phyloP scores from a whole-genome alignment of 2,888 invertebrate genomes.

The Lasioglossum villosulum region DNA sequence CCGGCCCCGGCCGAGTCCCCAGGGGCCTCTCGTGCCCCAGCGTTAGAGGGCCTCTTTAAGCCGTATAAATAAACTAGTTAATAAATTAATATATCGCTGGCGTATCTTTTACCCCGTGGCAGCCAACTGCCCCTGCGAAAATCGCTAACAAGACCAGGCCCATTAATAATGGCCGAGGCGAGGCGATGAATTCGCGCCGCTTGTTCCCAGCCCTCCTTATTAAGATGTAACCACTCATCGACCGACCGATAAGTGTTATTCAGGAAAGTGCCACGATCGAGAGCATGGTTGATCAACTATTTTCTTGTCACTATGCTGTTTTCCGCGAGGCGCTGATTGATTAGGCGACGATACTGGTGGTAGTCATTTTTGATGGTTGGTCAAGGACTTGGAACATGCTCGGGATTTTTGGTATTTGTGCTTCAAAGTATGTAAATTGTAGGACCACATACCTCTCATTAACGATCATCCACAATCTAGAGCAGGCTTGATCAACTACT shows the following conservation, averaged over 20 bases:
- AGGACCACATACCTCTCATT: too few species aligned
- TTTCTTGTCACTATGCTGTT: neutral
- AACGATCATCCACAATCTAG: slow-evolving; percentile 9
- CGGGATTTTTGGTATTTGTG: too few species aligned
- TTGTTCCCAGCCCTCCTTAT: slow-evolving; percentile 71
- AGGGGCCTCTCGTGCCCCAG: slow-evolving; percentile 49
- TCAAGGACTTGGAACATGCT: too few species aligned
- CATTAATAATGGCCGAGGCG: slow-evolving; percentile 68
- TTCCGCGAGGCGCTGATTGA: neutral
- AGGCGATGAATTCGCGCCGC: slow-evolving; percentile 69
- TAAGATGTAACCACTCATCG: slow-evolving; percentile 73
- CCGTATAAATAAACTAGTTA: slow-evolving; percentile 79
- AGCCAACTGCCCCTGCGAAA: slow-evolving; percentile 70
- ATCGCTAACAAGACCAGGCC: slow-evolving; percentile 74
- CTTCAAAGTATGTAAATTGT: too few species aligned
- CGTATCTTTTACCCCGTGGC: slow-evolving; percentile 61
- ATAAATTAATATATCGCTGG: slow-evolving; percentile 82
- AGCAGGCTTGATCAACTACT: neutral
- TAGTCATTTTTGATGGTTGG: neutral
- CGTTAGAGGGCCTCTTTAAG: slow-evolving; percentile 71
- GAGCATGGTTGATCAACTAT: neutral
- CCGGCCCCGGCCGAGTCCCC: slow-evolving; percentile 60
- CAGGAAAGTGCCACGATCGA: slow-evolving; percentile 63
- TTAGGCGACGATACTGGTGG: neutral
- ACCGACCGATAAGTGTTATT: slow-evolving; percentile 66